These are phyloP conservation scores for Eueremaeus valkanovi DNA, from an alignment of 2,888 invertebrate species.

Conservation along the genomic window DNA sequence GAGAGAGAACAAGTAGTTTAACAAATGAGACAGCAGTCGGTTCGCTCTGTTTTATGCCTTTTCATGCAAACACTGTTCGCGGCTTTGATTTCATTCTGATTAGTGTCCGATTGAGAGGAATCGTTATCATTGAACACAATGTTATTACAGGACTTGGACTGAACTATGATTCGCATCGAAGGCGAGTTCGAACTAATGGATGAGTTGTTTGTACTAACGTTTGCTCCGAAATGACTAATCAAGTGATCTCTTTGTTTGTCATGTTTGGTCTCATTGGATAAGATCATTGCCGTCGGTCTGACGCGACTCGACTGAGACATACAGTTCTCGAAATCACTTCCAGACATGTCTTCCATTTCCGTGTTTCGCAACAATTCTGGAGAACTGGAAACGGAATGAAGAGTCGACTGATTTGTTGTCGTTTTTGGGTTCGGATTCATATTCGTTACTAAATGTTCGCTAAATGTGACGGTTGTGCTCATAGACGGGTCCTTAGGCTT, in stretches of 20 bases:
- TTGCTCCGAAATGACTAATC: constrained; percentile 12
- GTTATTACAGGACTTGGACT: constrained; percentile 44
- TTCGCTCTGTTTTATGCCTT: constrained; percentile 35
- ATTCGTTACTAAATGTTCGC: neutral
- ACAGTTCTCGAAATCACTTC: constrained; percentile 24
- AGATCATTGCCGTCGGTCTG: constrained; percentile 23
- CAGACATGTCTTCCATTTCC: constrained; percentile 22
- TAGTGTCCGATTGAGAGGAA: neutral
- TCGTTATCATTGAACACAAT: constrained; percentile 40
- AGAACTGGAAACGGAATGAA: constrained; percentile 43
- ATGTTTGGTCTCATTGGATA: constrained; percentile 31
- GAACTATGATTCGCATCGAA: constrained; percentile 42
- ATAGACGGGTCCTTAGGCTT: neutral
- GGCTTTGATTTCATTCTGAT: neutral
- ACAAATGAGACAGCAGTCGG: constrained; percentile 39
- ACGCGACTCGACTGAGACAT: constrained; percentile 4
- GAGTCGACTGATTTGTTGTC: neutral
- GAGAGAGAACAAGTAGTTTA: constrained; percentile 11
- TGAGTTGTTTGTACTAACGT: constrained; percentile 25
- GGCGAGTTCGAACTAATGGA: constrained; percentile 35
- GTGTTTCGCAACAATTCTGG: constrained; percentile 40
- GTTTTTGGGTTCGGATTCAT: neutral
- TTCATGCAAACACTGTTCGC: constrained; percentile 23
- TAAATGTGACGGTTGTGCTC: neutral
- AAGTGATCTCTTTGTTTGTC: constrained; percentile 24